Evolutionary conservation across 2,113 vertebrate species (phyloP).

Genomic region (Rissa tridactyla): DNA sequence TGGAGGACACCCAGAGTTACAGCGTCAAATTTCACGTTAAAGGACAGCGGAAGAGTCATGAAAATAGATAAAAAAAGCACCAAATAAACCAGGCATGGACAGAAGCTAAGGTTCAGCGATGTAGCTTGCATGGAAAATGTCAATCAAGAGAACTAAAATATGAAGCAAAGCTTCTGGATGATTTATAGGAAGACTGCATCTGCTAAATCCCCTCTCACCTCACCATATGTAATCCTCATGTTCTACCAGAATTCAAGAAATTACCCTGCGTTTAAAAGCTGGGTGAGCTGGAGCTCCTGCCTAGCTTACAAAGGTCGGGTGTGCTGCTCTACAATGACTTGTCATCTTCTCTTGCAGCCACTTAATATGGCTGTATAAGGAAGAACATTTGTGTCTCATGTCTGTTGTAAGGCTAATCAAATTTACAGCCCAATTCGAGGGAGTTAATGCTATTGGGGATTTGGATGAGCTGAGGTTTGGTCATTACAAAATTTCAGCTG

Average conservation of each 20-base stretch:
- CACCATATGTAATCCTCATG: background rate
- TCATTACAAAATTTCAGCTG: conserved; percentile 55
- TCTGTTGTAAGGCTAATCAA: conserved; percentile 45
- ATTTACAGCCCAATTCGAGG: conserved; percentile 38
- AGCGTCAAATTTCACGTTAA: background rate
- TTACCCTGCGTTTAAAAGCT: background rate
- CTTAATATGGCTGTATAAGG: conserved; percentile 14
- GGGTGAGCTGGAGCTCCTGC: background rate
- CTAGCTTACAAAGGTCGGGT: background rate
- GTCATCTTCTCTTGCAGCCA: conserved; percentile 26
- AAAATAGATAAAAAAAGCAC: background rate
- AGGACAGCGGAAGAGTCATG: accelerated
- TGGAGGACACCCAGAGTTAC: background rate
- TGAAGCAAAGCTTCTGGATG: background rate
- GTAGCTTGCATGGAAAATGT: background rate
- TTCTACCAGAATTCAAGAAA: background rate
- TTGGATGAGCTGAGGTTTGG: conserved; percentile 47
- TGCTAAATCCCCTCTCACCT: background rate
- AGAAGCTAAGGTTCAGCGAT: background rate
- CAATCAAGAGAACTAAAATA: background rate
- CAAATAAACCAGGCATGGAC: background rate
- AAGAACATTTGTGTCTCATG: conserved; percentile 39
- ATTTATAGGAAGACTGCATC: background rate
- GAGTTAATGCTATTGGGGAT: conserved; percentile 50
- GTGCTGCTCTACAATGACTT: background rate